phyloP scores from a whole-genome alignment of 2,113 vertebrate species.

The Corythaeola cristata region DNA sequence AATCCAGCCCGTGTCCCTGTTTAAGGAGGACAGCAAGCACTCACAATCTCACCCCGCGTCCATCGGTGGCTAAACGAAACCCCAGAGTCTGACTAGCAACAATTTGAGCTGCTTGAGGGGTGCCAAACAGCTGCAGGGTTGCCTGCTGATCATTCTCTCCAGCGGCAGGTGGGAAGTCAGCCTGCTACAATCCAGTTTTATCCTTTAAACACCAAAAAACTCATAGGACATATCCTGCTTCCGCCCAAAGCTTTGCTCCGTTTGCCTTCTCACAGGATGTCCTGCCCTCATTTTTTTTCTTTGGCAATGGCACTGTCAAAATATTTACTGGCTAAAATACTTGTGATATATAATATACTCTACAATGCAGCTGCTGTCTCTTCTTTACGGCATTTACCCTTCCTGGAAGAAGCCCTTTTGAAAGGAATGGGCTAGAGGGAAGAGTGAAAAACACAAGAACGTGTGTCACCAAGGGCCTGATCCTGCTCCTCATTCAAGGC shows the following conservation, averaged over 20 bases:
- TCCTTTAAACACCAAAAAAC: conserved; percentile 17
- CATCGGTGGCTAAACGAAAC: neutral
- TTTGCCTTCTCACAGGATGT: conserved; percentile 47
- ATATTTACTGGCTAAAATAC: conserved; percentile 46
- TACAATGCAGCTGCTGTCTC: neutral
- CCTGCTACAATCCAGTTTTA: neutral
- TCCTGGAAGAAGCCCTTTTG: neutral
- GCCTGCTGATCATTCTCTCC: conserved; percentile 6
- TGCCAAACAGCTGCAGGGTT: conserved; percentile 64
- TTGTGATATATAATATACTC: conserved; percentile 1
- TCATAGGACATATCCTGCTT: neutral
- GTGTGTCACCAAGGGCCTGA: neutral
- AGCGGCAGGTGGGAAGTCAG: conserved; percentile 56
- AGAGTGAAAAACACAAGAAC: neutral
- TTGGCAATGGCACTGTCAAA: conserved; percentile 26
- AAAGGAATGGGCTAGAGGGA: neutral
- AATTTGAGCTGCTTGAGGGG: neutral
- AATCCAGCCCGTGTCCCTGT: conserved; percentile 11
- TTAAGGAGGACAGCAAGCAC: neutral
- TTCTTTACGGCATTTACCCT: neutral
- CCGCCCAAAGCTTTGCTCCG: neutral
- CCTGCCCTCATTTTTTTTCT: neutral
- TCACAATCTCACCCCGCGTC: neutral
- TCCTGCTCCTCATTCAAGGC: neutral
- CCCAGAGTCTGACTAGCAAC: conserved; percentile 6